These are phyloP conservation scores for Chydorus sphaericus DNA, from an alignment of 2,888 invertebrate genomes.

Conservation along the genomic window DNA sequence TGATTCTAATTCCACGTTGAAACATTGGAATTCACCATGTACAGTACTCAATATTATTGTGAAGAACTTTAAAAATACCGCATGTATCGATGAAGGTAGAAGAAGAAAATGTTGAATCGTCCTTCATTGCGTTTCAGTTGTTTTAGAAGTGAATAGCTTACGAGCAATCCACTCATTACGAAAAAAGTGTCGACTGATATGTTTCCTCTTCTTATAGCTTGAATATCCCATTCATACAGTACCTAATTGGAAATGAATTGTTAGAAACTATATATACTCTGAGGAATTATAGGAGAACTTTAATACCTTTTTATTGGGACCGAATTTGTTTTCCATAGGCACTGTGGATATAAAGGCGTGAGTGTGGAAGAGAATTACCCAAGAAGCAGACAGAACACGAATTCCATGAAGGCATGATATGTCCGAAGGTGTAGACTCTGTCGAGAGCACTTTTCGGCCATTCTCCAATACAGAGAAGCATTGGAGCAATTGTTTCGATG, in stretches of 20 bases:
- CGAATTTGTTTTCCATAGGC: too few relatives aligned
- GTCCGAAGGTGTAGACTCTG: background rate
- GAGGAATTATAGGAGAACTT: too few relatives aligned
- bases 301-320: too few relatives aligned
- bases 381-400: slow-evolving; percentile 18
- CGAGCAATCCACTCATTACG: slow-evolving; percentile 43
- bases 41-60: background rate
- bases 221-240: slow-evolving; percentile 45
- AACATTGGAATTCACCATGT: too few relatives aligned
- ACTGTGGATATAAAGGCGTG: too few relatives aligned
- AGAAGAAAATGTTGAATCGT: slow-evolving; percentile 3
- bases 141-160: background rate
- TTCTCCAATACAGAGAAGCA: slow-evolving; percentile 7
- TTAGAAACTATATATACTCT: too few relatives aligned
- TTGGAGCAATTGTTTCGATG: background rate
- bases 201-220: slow-evolving; percentile 69
- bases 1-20: too few relatives aligned
- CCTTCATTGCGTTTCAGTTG: slow-evolving; percentile 4
- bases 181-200: slow-evolving; percentile 78
- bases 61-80: slow-evolving; percentile 18
- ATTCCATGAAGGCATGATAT: slow-evolving; percentile 18
- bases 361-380: slow-evolving; percentile 19
- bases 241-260: too few relatives aligned
- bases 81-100: slow-evolving; percentile 22
- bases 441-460: background rate